Base-by-base conservation (phyloP, 2,888 invertebrate species). In the Zaprionus obscuricornis region DNA sequence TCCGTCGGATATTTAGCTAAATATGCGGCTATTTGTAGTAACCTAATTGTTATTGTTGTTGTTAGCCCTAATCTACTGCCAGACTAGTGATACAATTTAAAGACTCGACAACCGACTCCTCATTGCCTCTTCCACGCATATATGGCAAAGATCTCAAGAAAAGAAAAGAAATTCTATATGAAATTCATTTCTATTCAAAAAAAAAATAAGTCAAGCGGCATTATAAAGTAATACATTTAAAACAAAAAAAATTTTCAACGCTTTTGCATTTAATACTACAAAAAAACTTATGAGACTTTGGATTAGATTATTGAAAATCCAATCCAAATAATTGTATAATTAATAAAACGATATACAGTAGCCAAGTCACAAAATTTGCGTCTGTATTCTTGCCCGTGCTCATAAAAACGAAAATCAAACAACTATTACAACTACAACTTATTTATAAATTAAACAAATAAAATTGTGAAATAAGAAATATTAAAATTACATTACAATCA, bases 1-100 rank as follows among this genome's bases (percentile, higher is more conserved):
- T n/a, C 39, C 60, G 26, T 37, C 54, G 16, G 63, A 79, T 39
- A 67, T 77, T 39, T 83, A 82, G 66, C 65, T 58, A 65, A 51
- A 46, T 78, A 52, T 49, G 29, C 20, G 46, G 6, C 29, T 59
- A 29, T 27, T 56, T 33, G 42, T 58, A 40, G 40, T 16, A 52
- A 67, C 62, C 13, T 39, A 31, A 51, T 31, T 14, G 14, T 10
- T 22, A 22, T 8, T 7, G n/a, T n/a, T n/a, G n/a, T n/a, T n/a
- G n/a, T n/a, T n/a, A n/a, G n/a, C n/a, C n/a, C n/a, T n/a, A 5
- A 34, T 11, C 34, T n/a, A 4, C 4, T 3, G 3, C 16, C 16
- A 34, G 8, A 34, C 34, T 17, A 34, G 34, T 34, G 34, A 34
- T 34, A 34, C 14, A 33, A 13, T 16, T 33, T 11, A 16, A 34